These are phyloP conservation scores for Athripsodes cinereus DNA, from an alignment of 2,888 invertebrate species.

Conservation along the genomic window DNA sequence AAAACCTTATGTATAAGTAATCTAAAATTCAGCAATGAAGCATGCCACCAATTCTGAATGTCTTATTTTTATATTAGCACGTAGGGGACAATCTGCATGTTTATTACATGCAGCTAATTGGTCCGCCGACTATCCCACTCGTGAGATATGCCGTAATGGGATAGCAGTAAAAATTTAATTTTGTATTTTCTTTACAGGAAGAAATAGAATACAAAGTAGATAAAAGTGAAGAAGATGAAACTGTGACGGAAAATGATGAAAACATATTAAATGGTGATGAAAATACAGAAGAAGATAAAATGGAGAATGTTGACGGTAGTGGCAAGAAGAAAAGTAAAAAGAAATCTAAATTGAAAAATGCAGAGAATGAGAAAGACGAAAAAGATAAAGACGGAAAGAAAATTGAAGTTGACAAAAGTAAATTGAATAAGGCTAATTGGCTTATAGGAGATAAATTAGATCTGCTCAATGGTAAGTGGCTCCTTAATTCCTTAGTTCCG, in stretches of 20 bases:
- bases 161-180: too few species aligned
- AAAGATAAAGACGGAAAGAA: not conserved
- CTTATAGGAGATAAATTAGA: conserved; percentile 43
- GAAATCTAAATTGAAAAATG: conserved; percentile 29
- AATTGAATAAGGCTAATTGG: conserved; percentile 35
- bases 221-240: not conserved
- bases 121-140: too few species aligned
- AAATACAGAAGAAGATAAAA: not conserved
- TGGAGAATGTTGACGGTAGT: conserved; percentile 7
- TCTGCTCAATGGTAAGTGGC: conserved; percentile 38
- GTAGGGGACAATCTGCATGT: too few species aligned
- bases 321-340: conserved; percentile 28
- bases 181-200: not conserved
- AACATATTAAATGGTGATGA: conserved; percentile 25
- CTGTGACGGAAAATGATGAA: conserved; percentile 21
- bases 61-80: too few species aligned
- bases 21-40: too few species aligned
- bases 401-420: conserved; percentile 26
- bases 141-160: too few species aligned
- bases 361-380: conserved; percentile 31
- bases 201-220: not conserved
- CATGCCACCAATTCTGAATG: too few species aligned
- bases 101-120: too few species aligned
- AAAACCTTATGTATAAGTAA: too few species aligned
- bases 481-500: too few species aligned